These are phyloP conservation scores for Luehdorfia chinensis DNA, from an alignment of 1,140 invertebrate species.

Conservation along the genomic window DNA sequence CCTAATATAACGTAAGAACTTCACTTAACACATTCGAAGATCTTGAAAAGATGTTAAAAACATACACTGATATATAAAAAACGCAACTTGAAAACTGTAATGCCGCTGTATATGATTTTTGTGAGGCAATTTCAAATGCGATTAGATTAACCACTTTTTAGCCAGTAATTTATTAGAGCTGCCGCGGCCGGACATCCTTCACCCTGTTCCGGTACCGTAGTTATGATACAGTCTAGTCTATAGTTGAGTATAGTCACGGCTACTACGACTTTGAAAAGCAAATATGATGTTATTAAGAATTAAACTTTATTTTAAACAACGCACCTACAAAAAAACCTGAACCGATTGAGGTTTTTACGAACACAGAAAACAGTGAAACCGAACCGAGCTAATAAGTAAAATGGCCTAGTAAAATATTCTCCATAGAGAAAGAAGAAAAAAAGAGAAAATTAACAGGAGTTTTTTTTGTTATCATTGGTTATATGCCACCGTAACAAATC, in stretches of 20 bases:
- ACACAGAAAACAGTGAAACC: background rate
- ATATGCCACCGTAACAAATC: too few relatives aligned
- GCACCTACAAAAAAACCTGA: background rate
- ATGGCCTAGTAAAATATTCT: background rate
- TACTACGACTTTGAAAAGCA: too few relatives aligned
- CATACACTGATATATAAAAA: too few relatives aligned
- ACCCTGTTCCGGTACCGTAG: constrained; percentile 32
- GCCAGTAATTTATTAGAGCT: constrained; percentile 53
- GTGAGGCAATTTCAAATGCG: constrained; percentile 32
- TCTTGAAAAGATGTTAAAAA: too few relatives aligned
- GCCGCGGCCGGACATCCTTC: constrained; percentile 30
- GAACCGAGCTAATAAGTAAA: background rate
- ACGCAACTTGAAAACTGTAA: too few relatives aligned
- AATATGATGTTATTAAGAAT: background rate
- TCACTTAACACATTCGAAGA: too few relatives aligned
- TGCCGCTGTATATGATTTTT: constrained; percentile 20
- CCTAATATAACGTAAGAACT: too few relatives aligned
- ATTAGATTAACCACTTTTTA: constrained; percentile 61
- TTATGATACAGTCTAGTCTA: constrained; percentile 26
- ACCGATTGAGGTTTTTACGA: background rate
- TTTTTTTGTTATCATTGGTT: too few relatives aligned
- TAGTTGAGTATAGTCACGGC: background rate
- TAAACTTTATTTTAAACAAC: background rate
- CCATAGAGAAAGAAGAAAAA: too few relatives aligned
- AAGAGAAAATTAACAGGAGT: too few relatives aligned